Conservation (phyloP, 2,888 invertebrate genomes). For the Tipula vernalis region DNA sequence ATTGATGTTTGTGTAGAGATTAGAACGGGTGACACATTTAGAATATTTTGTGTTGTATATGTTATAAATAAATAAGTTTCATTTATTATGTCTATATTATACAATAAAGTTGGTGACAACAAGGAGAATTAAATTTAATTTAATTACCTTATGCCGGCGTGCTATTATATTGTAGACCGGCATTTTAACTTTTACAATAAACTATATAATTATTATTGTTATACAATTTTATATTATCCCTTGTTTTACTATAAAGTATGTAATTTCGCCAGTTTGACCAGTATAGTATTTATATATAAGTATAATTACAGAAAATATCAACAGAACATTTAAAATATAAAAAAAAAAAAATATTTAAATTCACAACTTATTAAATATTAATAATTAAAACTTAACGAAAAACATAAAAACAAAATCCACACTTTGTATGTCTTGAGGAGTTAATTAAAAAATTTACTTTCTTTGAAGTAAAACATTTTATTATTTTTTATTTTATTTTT, state of each 20-base stretch:
- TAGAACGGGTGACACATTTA: not conserved
- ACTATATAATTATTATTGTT: conserved; percentile 16
- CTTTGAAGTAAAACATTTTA: not conserved
- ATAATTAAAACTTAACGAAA: not conserved
- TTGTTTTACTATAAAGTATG: not conserved
- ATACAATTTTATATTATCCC: not conserved
- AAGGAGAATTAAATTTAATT: not conserved
- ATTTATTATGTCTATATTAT: not conserved
- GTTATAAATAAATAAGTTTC: not conserved
- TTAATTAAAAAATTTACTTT: not conserved
- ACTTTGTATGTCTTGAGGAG: not conserved
- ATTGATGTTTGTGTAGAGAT: not conserved
- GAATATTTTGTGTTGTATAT: not conserved
- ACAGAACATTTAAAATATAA: not conserved
- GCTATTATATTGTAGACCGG: conserved; percentile 49
- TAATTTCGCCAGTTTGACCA: conserved; percentile 21
- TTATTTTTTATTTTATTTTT: not conserved
- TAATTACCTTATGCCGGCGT: conserved; percentile 45
- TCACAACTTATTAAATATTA: not conserved
- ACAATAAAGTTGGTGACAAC: not conserved
- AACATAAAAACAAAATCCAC: not conserved
- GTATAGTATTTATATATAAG: not conserved
- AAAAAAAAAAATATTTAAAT: not conserved
- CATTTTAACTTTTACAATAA: conserved; percentile 28
- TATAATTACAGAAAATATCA: not conserved